These are phyloP conservation scores for Matsumyia berberina DNA, from an alignment of 2,888 invertebrate genomes.

Conservation along the genomic window DNA sequence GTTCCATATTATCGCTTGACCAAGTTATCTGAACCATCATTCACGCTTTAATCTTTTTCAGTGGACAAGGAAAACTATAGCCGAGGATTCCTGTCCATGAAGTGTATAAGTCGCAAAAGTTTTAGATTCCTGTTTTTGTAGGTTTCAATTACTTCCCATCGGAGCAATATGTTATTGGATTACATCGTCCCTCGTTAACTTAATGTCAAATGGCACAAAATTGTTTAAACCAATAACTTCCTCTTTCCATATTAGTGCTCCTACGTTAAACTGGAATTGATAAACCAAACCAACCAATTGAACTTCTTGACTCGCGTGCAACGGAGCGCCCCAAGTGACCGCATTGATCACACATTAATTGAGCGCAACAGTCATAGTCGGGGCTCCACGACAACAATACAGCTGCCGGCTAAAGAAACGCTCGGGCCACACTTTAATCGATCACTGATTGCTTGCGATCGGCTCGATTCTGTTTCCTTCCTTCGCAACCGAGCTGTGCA, in stretches of 20 bases:
- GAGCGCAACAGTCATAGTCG: constrained; percentile 28
- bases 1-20: no score
- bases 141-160: no score
- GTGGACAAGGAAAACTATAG: no score
- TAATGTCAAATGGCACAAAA: constrained; percentile 50
- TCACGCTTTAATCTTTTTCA: no score
- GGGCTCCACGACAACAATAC: constrained; percentile 31
- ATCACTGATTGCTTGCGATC: constrained; percentile 68
- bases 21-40: no score
- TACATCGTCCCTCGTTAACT: constrained; percentile 37
- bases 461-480: constrained; percentile 55
- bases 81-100: no score
- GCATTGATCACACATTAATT: constrained; percentile 61
- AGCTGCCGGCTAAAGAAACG: constrained; percentile 65
- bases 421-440: constrained; percentile 59
- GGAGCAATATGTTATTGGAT: neutral
- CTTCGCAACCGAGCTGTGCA: constrained; percentile 32
- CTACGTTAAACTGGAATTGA: constrained; percentile 44
- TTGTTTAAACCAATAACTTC: constrained; percentile 54
- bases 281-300: constrained; percentile 40
- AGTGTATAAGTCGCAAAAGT: no score
- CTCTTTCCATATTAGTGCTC: constrained; percentile 57
- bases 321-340: constrained; percentile 30
- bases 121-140: no score
- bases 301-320: constrained; percentile 60